Percentiles rank a stretch among this genome's conserved stretches.
phyloP scores from a whole-genome alignment of 2,888 invertebrate genomes.

The Candidula unifasciata region DNA sequence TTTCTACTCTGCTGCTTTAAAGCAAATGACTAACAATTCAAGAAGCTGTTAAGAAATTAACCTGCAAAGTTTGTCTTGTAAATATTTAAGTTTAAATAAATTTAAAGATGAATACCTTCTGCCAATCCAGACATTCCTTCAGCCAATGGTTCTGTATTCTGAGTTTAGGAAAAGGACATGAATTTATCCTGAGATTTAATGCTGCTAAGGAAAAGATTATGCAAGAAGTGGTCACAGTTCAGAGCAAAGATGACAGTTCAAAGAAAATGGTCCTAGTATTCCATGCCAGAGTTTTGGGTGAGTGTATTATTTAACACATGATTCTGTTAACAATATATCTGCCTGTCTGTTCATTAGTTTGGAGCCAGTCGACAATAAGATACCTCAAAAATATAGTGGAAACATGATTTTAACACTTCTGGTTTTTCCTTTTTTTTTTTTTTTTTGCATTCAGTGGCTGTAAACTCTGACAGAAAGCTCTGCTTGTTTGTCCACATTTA shows the following conservation, averaged over 20 bases:
- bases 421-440: too few relatives aligned
- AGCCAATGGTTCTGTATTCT: neutral
- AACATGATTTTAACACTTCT: too few relatives aligned
- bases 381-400: too few relatives aligned
- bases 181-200: slow-evolving; percentile 66
- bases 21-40: neutral
- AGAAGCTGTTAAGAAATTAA: neutral
- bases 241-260: slow-evolving; percentile 55
- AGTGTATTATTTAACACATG: slow-evolving; percentile 18
- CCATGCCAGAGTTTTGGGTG: slow-evolving; percentile 73
- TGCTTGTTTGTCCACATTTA: too few relatives aligned
- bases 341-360: neutral
- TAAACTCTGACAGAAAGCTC: too few relatives aligned
- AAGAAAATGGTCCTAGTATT: slow-evolving; percentile 64
- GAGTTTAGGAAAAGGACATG: slow-evolving; percentile 68
- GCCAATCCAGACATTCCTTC: too few relatives aligned
- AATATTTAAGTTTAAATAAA: too few relatives aligned
- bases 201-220: slow-evolving; percentile 74
- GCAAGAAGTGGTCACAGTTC: slow-evolving; percentile 67
- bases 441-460: too few relatives aligned
- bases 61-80: too few relatives aligned
- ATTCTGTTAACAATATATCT: neutral
- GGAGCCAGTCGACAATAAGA: too few relatives aligned
- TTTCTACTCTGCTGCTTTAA: too few relatives aligned
- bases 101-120: too few relatives aligned